Evolutionary conservation across 2,113 vertebrate species (phyloP).

Genomic region (Natator depressus): DNA sequence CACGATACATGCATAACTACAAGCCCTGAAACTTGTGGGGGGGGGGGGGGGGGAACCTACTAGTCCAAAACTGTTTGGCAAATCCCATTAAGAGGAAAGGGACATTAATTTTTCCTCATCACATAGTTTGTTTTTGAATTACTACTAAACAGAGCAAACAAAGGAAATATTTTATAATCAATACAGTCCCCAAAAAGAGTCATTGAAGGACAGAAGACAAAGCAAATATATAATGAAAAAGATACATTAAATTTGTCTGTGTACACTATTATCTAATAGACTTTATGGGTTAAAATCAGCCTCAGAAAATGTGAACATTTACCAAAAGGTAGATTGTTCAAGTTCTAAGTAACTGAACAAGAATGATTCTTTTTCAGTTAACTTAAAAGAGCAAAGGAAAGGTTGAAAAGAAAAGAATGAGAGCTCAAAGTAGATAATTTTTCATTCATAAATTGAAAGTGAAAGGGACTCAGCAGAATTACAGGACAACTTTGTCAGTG

Average conservation of each 20-base stretch:
- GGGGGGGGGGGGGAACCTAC: background rate
- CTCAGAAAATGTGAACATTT: background rate
- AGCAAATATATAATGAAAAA: background rate
- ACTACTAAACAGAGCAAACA: background rate
- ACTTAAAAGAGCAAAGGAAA: background rate
- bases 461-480: background rate
- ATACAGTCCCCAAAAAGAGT: background rate
- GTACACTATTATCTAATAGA: too few relatives aligned
- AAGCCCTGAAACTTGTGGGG: background rate
- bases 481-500: too few relatives aligned
- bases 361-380: background rate
- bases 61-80: background rate
- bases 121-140: background rate
- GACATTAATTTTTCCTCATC: background rate
- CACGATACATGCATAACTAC: background rate
- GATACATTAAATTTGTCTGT: background rate
- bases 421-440: background rate
- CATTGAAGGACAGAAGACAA: background rate
- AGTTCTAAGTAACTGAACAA: background rate
- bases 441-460: background rate
- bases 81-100: background rate
- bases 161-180: background rate
- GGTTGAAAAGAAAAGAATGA: background rate
- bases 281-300: background rate
- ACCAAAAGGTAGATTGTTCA: background rate